A percentile compares a stretch with the other conserved stretches of the same genome.
phyloP scores from a whole-genome alignment of 2,888 invertebrate genomes.

The Crocallis elinguaria region DNA sequence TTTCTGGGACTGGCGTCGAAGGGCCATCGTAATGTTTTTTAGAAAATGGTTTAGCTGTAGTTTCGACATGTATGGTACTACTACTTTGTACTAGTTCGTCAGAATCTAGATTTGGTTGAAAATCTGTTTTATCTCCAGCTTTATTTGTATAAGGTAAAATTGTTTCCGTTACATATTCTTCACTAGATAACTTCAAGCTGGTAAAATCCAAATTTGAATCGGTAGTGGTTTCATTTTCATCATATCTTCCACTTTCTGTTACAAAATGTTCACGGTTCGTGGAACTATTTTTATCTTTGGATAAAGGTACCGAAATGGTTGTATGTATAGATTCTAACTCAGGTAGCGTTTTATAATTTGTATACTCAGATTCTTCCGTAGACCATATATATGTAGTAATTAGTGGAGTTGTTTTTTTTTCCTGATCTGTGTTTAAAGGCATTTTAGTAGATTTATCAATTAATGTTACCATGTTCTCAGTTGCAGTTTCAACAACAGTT shows the following conservation, averaged over 20 bases:
- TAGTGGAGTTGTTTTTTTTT: background rate
- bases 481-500: background rate
- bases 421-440: background rate
- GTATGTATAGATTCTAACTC: background rate
- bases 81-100: constrained; percentile 67
- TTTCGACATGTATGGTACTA: constrained; percentile 69
- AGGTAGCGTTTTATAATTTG: background rate
- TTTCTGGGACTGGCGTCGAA: constrained; percentile 57
- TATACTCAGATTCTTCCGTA: background rate
- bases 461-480: background rate
- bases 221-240: constrained; percentile 5
- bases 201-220: background rate
- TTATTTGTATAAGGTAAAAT: constrained; percentile 20
- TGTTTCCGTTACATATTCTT: constrained; percentile 12
- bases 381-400: background rate
- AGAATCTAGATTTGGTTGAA: constrained; percentile 35
- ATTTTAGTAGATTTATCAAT: background rate
- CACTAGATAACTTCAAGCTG: background rate
- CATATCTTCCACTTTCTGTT: background rate
- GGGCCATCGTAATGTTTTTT: constrained; percentile 53
- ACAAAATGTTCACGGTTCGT: constrained; percentile 3
- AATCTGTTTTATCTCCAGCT: constrained; percentile 22
- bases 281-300: background rate
- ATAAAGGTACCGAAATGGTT: background rate
- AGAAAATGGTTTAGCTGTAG: constrained; percentile 60